Evolutionary conservation across 2,113 vertebrate species (phyloP), one percentile per base, ranked within the genome.

Genomic region (Vulpes lagopus): DNA sequence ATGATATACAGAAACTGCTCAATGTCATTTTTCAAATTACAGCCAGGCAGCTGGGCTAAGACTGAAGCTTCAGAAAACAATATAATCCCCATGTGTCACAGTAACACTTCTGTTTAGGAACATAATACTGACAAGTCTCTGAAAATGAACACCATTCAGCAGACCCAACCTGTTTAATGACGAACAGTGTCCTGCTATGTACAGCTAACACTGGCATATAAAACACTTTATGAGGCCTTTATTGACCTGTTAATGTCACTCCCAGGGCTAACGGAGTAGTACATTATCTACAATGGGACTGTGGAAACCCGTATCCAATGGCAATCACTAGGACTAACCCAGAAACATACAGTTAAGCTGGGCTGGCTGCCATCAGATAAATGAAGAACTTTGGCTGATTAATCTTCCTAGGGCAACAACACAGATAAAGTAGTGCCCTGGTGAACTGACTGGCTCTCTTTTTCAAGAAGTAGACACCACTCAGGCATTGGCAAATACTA

Each of bases 241-340:
- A 98, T 95, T 98, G 98, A 97, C 97, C 98, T 97, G 97, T 98
- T 98, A 98, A 98, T 96, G 94, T 98, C 96, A 86, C 67, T 96
- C 84, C 59, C 94, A 79, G 76, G 22, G 96, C 96, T 98, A 98
- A 98, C 96, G 93, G 97, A 82, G 96, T 82, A 95, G 95, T 96
- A 55, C 86, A 64, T 97, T 96, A 95, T 80, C 53, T 89, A n/a
- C 78, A 20, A 8, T 8, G 73, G 71, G 91, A 84, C 78, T 57
- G 69, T 38, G 67, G 97, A 97, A 97, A 96, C 90, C 97, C 87
- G 92, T 96, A 87, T 91, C 80, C 83, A 96, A 94, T 0, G 8
- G 96, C 97, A 98, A 98, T 97, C 98, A 94, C 96, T 91, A 97
- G 97, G 93, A 98, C 98, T 97, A 97, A 97, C 97, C 96, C 89